Conservation (phyloP, 2,888 invertebrate genomes). For the Schizaphis graminum region DNA sequence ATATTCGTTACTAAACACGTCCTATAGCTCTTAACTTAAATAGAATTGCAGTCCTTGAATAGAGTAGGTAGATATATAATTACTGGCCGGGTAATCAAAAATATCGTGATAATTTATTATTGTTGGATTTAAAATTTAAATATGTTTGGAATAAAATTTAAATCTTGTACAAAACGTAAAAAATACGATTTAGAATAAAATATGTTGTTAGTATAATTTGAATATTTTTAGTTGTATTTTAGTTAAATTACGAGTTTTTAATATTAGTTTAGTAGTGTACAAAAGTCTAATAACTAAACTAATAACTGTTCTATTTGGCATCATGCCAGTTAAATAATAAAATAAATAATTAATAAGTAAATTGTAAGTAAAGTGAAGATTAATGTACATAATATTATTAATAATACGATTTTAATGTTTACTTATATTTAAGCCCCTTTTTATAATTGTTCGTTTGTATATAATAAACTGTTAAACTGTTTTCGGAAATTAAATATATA, state of each 20-base stretch:
- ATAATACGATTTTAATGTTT: not conserved
- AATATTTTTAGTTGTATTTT: no score
- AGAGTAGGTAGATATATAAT: not conserved
- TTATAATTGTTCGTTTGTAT: not conserved
- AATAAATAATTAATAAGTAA: not conserved
- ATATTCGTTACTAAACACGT: not conserved
- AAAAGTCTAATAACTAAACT: no score
- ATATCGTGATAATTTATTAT: not conserved
- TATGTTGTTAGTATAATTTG: not conserved
- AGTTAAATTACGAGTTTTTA: no score
- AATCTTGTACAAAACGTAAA: not conserved
- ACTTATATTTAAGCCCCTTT: not conserved
- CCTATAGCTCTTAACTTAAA: not conserved
- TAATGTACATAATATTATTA: not conserved
- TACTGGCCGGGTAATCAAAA: not conserved
- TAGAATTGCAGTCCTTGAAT: not conserved
- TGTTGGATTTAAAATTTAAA: not conserved
- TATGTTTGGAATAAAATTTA: not conserved
- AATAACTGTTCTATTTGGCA: no score
- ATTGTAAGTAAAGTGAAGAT: not conserved
- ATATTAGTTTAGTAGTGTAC: no score
- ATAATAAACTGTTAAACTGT: not conserved
- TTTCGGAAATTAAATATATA: not conserved
- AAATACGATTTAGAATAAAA: not conserved
- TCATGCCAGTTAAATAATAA: not conserved